A percentile compares a stretch with the other conserved stretches of the same genome.
Conservation (phyloP, 2,797 vertebrate genomes). For the Micromesistius poutassou region DNA sequence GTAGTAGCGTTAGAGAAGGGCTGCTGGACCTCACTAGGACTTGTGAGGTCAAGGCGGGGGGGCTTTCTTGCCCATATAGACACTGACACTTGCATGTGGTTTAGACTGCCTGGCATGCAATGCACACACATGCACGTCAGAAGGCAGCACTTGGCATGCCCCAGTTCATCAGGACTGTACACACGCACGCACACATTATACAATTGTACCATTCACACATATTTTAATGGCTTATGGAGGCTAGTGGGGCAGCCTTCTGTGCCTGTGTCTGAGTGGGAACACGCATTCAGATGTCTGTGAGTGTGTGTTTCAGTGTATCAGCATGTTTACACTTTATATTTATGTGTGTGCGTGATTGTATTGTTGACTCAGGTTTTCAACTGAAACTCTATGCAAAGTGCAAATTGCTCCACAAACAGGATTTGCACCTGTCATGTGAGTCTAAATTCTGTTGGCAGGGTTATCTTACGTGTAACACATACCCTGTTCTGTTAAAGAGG, state of each 20-base stretch:
- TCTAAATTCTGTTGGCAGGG: constrained; percentile 45
- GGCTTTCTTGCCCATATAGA: constrained; percentile 11
- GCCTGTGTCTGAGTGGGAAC: constrained; percentile 29
- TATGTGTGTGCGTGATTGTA: not conserved
- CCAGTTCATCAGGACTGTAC: constrained; percentile 45
- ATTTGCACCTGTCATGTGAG: constrained; percentile 60
- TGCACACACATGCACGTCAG: constrained; percentile 43
- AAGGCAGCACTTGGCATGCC: constrained; percentile 51
- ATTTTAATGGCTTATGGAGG: constrained; percentile 15
- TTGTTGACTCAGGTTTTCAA: constrained; percentile 57
- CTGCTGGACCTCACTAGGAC: not conserved
- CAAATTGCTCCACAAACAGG: constrained; percentile 54
- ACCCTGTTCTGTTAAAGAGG: constrained; percentile 29
- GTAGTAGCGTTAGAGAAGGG: constrained; percentile 54
- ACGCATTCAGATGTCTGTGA: constrained; percentile 19
- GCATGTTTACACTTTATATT: constrained; percentile 8
- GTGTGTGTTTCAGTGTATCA: not conserved
- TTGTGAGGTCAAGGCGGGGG: not conserved
- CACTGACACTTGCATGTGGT: constrained; percentile 22
- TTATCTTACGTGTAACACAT: constrained; percentile 16
- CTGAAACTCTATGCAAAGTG: constrained; percentile 57
- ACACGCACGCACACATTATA: constrained; percentile 19
- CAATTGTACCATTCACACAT: constrained; percentile 12
- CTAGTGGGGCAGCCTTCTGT: constrained; percentile 17
- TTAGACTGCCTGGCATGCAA: constrained; percentile 46